Evolutionary conservation across 2,797 vertebrate genomes (phyloP), one percentile per base, ranked within the genome.

Genomic region (Crax fasciolata): DNA sequence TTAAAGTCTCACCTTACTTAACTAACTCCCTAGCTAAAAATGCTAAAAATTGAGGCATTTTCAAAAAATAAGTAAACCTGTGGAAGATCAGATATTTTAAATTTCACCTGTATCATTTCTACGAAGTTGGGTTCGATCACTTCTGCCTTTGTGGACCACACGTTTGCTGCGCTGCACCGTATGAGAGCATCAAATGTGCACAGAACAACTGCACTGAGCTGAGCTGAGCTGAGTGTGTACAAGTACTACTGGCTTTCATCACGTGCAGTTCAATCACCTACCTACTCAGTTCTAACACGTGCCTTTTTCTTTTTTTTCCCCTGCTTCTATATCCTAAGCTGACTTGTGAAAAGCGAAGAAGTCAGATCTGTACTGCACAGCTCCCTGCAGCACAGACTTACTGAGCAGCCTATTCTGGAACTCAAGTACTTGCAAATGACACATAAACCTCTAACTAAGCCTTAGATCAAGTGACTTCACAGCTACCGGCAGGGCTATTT

Each of bases 391-490:
- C 59, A 79, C n/a, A 63, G 84, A 46, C 52, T 70, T 89, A 80
- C 20, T 30, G 51, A 91, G 70, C 58, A 85, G 59, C 30, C 30
- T 61, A 23, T 94, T 94, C 86, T 49, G 77, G 59, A 87, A 54
- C 58, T 79, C 63, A 43, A 16, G 51, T 63, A 59, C 63, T 81
- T 75, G 32, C 24, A 72, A 91, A 46, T 41, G 89, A 92, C 68
- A 91, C n/a, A 59, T 41, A 91, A 93, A 91, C 55, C 48, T 87
- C 49, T 87, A 65, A n/a, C 10, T 66, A 79, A 92, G 74, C 51
- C 65, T 74, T 92, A 83, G 91, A 91, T 44, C 58, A 81, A 76
- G 41, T 25, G 41, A 41, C 57, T 88, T 89, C 65, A 87, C 62
- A 66, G 72, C 80, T 87, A 62, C n/a, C 5, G 13, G 51, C 55